Conservation (phyloP, 1,140 invertebrate species). For the Pseudomyrmex concolor region DNA sequence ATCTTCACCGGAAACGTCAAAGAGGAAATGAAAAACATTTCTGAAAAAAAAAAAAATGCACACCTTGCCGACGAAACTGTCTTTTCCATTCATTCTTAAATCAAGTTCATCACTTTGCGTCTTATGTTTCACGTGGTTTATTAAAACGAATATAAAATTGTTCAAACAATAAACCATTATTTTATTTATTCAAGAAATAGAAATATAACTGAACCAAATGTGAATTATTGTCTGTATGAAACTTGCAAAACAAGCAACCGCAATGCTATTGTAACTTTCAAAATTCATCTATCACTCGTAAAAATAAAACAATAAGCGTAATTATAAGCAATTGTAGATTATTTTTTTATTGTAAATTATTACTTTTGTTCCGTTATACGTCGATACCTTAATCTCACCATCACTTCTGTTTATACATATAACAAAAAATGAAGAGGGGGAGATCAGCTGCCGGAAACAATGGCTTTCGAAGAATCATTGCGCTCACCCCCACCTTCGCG, state of each 20-base stretch:
- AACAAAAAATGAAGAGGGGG: conserved; percentile 17
- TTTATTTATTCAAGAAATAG: too few relatives aligned
- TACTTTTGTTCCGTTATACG: neutral
- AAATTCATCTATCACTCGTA: conserved; percentile 1
- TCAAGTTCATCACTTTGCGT: neutral
- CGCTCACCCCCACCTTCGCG: conserved; percentile 22
- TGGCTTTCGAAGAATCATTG: conserved; percentile 39
- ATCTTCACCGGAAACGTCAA: conserved; percentile 40
- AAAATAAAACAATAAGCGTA: neutral
- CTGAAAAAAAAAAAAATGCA: conserved; percentile 5
- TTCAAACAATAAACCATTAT: too few relatives aligned
- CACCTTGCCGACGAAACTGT: neutral
- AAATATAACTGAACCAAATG: too few relatives aligned
- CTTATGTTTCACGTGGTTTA: too few relatives aligned
- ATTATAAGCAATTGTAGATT: too few relatives aligned
- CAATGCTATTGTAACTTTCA: too few relatives aligned
- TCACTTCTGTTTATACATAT: conserved; percentile 9
- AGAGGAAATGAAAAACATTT: conserved; percentile 34
- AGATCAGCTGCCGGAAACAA: conserved; percentile 51
- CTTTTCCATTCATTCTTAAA: neutral
- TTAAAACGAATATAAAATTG: too few relatives aligned
- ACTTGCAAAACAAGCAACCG: too few relatives aligned
- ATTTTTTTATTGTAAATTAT: too few relatives aligned
- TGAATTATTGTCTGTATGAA: too few relatives aligned
- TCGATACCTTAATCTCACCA: neutral